These are phyloP conservation scores for Ectropis grisescens DNA, from an alignment of 1,140 invertebrate species.

Conservation along the genomic window DNA sequence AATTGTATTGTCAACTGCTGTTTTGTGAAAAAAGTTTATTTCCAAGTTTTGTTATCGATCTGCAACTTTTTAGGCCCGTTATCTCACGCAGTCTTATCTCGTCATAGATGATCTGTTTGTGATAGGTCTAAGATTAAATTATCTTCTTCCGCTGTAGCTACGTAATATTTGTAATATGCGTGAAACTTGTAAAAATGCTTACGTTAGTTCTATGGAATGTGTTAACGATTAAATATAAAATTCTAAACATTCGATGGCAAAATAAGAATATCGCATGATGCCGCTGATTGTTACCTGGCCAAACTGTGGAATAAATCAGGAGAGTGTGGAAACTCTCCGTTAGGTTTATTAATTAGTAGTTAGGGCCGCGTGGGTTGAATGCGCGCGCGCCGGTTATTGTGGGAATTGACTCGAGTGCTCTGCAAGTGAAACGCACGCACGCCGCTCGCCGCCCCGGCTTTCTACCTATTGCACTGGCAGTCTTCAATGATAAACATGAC, in stretches of 20 bases:
- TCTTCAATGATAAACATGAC: too few species aligned
- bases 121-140: constrained; percentile 28
- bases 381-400: constrained; percentile 27
- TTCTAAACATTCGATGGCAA: too few species aligned
- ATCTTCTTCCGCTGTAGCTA: constrained; percentile 25
- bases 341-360: constrained; percentile 49
- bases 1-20: too few species aligned
- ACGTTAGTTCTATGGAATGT: too few species aligned
- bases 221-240: too few species aligned
- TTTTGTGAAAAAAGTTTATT: too few species aligned
- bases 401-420: constrained; percentile 22
- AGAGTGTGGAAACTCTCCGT: constrained; percentile 37
- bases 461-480: constrained; percentile 12
- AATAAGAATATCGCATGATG: constrained; percentile 25
- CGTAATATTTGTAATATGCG: too few species aligned
- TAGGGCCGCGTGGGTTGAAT: constrained; percentile 33
- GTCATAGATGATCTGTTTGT: constrained; percentile 33
- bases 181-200: too few species aligned
- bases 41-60: too few species aligned
- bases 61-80: too few species aligned
- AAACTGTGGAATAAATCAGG: constrained; percentile 30
- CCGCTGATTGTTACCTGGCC: too few species aligned
- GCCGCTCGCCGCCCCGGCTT: constrained; percentile 13
- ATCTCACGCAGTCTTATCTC: constrained; percentile 54
- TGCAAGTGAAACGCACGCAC: constrained; percentile 16